Conservation (phyloP, 2,888 invertebrate genomes). For the Mythimna impura region DNA sequence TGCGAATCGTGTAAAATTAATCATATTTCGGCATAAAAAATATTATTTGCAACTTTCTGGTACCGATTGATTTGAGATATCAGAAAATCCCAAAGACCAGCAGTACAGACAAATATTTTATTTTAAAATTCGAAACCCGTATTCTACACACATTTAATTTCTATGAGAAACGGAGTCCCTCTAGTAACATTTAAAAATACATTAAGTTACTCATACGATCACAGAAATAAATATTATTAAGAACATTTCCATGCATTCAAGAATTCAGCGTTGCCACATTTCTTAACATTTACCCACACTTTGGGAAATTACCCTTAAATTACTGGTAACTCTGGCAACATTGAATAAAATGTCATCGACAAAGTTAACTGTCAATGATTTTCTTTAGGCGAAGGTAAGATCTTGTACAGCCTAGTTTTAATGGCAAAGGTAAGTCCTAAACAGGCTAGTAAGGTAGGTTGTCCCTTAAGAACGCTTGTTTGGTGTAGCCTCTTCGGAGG, state of each 20-base stretch:
- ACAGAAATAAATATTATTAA: slow-evolving; percentile 62
- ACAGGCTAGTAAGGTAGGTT: slow-evolving; percentile 92
- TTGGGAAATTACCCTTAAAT: slow-evolving; percentile 45
- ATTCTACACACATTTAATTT: slow-evolving; percentile 40
- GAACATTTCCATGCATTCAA: slow-evolving; percentile 37
- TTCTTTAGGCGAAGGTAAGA: slow-evolving; percentile 31
- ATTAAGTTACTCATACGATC: slow-evolving; percentile 59
- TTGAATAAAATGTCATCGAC: slow-evolving; percentile 30
- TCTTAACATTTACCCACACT: slow-evolving; percentile 21
- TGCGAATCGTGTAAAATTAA: neutral
- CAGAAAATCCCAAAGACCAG: slow-evolving; percentile 19
- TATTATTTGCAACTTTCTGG: neutral
- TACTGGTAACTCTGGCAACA: slow-evolving; percentile 56
- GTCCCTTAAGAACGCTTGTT: slow-evolving; percentile 93
- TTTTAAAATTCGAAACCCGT: slow-evolving; percentile 44
- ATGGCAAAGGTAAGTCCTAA: slow-evolving; percentile 19
- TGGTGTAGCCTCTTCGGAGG: slow-evolving; percentile 91
- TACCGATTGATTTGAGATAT: too few relatives aligned
- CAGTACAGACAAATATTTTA: neutral
- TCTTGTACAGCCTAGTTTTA: slow-evolving; percentile 12
- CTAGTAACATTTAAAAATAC: slow-evolving; percentile 50
- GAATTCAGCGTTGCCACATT: slow-evolving; percentile 28
- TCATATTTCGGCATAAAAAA: neutral
- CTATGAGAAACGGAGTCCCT: slow-evolving; percentile 45
- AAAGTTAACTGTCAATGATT: slow-evolving; percentile 18